These are phyloP conservation scores for Melipona beecheii DNA, from an alignment of 2,888 invertebrate species.

Conservation along the genomic window DNA sequence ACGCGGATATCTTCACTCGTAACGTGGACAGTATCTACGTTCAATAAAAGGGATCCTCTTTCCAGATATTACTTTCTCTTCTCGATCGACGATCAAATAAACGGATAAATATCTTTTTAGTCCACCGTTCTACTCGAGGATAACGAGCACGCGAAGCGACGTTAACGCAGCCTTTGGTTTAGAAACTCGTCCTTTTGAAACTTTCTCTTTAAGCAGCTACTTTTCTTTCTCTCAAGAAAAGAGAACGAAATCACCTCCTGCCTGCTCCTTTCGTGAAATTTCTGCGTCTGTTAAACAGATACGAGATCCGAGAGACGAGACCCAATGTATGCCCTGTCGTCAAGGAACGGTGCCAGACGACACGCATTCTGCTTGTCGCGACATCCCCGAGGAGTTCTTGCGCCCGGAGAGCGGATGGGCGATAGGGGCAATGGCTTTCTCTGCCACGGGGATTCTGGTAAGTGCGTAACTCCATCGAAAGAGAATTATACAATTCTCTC, in stretches of 20 bases:
- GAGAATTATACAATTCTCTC: background rate
- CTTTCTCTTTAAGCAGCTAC: too few relatives aligned
- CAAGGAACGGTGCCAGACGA: constrained; percentile 93
- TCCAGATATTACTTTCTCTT: too few relatives aligned
- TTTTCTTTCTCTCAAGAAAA: too few relatives aligned
- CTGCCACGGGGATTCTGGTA: constrained; percentile 93
- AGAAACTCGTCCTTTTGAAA: too few relatives aligned
- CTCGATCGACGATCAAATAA: too few relatives aligned
- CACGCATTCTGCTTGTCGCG: constrained; percentile 89
- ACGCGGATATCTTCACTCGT: background rate
- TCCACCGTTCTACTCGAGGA: too few relatives aligned
- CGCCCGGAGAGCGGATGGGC: constrained; percentile 95
- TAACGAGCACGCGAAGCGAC: too few relatives aligned
- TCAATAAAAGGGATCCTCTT: too few relatives aligned
- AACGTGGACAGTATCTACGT: background rate
- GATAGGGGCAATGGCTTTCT: constrained; percentile 96
- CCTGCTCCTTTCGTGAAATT: background rate
- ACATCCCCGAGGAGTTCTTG: constrained; percentile 93
- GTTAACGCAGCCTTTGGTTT: too few relatives aligned
- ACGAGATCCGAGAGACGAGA: constrained; percentile 91
- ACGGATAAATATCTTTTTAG: too few relatives aligned
- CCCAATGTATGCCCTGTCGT: constrained; percentile 93
- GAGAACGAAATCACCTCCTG: background rate
- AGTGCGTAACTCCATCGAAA: constrained; percentile 78
- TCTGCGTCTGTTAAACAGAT: constrained; percentile 86